Evolutionary conservation across 2,888 invertebrate species (phyloP), one percentile per base, ranked within the genome.

Genomic region (Eupithecia dodoneata): DNA sequence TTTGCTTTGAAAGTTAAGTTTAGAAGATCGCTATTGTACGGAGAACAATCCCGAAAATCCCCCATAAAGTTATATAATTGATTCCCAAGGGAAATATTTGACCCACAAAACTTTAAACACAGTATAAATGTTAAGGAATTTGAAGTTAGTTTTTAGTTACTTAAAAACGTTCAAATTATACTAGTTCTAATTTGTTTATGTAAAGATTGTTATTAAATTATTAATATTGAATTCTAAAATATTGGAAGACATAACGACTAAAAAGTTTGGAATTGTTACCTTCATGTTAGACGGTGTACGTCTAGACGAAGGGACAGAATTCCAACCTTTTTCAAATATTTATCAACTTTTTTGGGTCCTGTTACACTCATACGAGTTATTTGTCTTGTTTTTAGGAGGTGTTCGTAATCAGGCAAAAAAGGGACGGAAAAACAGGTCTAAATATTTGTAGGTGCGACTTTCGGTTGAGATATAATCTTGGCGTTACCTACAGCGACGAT

Each of bases 341-440:
- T 91, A 89, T 91, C 89, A 89, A 84, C 84, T 88, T 90, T 89
- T 88, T 89, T 67, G 52, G 63, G 66, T 66, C 75, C 52, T 79
- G 67, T 82, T 78, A 81, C 81, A 82, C 83, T 84, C 85, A 63
- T 42, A 52, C 41, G 44, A 72, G 75, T 67, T 75, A 87, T 89
- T 88, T 88, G 86, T 88, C 87, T 85, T 85, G 79, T 81, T 80
- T 78, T 81, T 77, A 73, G 66, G 74, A 78, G 76, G 75, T 66
- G 73, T 81, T 82, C 80, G 79, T 81, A 78, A 71, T 78, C 80
- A 81, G 76, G 73, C 72, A 79, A 79, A 76, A 79, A 79, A 75
- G 9, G 10, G 44, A 66, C 66, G 74, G 80, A 79, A 80, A 78
- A 76, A 63, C 30, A 47, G 67, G 41, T 71, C 45, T 18, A 49